phyloP scores from a whole-genome alignment of 2,113 vertebrate genomes.

The Eolophus roseicapilla region DNA sequence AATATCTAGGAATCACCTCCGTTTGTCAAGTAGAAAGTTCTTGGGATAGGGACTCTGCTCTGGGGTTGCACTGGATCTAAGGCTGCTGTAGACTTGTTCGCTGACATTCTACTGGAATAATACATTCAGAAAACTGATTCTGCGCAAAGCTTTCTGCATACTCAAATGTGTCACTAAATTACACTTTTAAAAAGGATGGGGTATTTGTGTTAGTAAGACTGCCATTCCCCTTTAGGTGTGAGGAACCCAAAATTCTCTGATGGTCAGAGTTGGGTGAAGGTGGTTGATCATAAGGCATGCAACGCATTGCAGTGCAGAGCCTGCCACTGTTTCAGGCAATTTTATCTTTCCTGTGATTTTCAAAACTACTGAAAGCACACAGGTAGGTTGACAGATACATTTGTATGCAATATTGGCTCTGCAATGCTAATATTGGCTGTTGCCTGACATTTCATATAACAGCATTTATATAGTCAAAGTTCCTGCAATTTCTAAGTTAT shows the following conservation, averaged over 20 bases:
- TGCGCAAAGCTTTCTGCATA: background rate
- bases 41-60: background rate
- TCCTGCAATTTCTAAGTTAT: background rate
- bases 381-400: background rate
- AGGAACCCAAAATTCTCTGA: background rate
- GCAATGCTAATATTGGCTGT: slow-evolving; percentile 4
- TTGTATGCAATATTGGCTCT: background rate
- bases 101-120: background rate
- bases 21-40: background rate
- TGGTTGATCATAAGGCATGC: accelerated
- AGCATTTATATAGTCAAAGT: background rate
- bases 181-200: accelerated
- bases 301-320: accelerated
- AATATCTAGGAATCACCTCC: background rate
- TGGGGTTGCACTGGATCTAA: background rate
- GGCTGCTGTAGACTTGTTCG: background rate
- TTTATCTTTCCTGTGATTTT: background rate
- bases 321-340: background rate
- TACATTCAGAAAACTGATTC: accelerated
- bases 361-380: background rate
- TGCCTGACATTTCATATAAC: slow-evolving; percentile 23
- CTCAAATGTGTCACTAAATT: accelerated
- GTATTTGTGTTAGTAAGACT: background rate
- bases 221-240: accelerated
- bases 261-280: background rate